A percentile compares a stretch with the other conserved stretches of the same genome.
These are phyloP conservation scores for Clusia tigrina DNA, from an alignment of 2,888 invertebrate species.

Conservation along the genomic window DNA sequence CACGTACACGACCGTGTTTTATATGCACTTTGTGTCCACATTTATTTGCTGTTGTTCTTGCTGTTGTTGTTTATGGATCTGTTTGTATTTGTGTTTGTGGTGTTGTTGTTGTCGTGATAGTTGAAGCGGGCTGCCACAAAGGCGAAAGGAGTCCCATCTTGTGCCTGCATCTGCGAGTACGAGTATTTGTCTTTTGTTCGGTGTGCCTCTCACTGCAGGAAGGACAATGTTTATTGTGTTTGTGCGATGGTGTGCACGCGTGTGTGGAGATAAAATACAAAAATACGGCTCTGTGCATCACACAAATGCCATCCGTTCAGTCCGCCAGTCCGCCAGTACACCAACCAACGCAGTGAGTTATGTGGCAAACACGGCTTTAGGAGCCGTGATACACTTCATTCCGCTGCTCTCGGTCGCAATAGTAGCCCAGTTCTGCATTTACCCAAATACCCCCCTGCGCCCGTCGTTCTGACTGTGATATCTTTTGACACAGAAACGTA, in stretches of 20 bases:
- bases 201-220: constrained; percentile 5
- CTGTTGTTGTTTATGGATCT: background rate
- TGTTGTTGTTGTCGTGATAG: background rate
- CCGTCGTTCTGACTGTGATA: too few species aligned
- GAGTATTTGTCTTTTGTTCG: constrained; percentile 4
- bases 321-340: too few species aligned
- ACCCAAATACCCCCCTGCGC: too few species aligned
- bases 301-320: too few species aligned
- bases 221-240: constrained; percentile 6
- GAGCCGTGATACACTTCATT: background rate
- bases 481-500: background rate
- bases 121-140: constrained; percentile 14
- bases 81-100: background rate
- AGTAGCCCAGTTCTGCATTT: too few species aligned
- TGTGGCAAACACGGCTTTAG: too few species aligned
- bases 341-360: background rate
- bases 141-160: constrained; percentile 45
- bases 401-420: too few species aligned
- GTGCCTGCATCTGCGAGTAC: constrained; percentile 19
- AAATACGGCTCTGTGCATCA: background rate
- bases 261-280: background rate
- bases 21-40: background rate
- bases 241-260: background rate
- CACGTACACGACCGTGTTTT: constrained; percentile 11
- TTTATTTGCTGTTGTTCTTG: constrained; percentile 6